A percentile compares a stretch with the other conserved stretches of the same genome.
phyloP scores from a whole-genome alignment of 23 tunicate genomes.

The Clavelina lepadiformis region DNA sequence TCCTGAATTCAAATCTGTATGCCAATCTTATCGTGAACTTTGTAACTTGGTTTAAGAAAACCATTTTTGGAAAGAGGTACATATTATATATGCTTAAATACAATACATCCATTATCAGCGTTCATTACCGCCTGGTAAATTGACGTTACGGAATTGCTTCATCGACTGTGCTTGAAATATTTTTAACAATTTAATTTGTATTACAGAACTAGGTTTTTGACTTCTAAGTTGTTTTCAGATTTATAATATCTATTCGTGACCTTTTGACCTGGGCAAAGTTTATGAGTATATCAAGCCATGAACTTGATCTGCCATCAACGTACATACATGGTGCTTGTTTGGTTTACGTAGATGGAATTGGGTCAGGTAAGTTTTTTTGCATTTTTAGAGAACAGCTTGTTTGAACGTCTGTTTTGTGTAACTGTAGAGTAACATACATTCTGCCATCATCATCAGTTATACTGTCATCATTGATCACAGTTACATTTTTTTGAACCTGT shows the following conservation, averaged over 20 bases:
- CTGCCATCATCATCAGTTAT: no score
- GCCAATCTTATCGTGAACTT: slow-evolving; percentile 67
- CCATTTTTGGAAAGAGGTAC: slow-evolving; percentile 78
- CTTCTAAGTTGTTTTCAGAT: slow-evolving; percentile 17
- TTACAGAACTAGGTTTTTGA: background rate
- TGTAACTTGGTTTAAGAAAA: slow-evolving; percentile 75
- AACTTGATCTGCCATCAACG: slow-evolving; percentile 31
- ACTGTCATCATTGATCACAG: no score
- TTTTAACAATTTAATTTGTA: no score
- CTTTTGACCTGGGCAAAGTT: slow-evolving; percentile 72
- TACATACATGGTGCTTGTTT: slow-evolving; percentile 74
- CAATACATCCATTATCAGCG: no score
- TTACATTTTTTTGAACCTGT: no score
- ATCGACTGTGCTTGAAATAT: no score
- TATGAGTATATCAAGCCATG: slow-evolving; percentile 19
- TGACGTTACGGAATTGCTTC: no score
- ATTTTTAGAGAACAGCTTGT: background rate
- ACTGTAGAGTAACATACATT: no score
- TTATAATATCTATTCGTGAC: slow-evolving; percentile 86
- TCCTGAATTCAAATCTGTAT: no score
- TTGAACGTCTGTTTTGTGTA: no score
- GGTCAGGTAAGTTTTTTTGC: slow-evolving; percentile 59
- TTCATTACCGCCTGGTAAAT: no score
- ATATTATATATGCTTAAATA: no score
- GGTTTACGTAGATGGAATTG: slow-evolving; percentile 80